Base-by-base conservation (phyloP, 1,140 invertebrate genomes). In the Drosophila athabasca region DNA sequence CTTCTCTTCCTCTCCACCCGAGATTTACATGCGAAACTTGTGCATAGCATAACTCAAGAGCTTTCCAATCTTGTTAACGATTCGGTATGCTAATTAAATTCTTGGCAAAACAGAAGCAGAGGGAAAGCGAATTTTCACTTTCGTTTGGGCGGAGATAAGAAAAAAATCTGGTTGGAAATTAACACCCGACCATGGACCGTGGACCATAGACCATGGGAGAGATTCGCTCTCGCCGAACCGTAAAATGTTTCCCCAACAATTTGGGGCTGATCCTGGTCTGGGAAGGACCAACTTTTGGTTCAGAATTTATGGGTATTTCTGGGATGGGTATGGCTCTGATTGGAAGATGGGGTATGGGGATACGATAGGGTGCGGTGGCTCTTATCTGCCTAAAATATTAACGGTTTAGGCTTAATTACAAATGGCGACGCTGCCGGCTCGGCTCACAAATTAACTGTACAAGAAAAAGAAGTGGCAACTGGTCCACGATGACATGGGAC, bases 341-440 rank as follows among this genome's bases (percentile, higher is more conserved):
- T 39, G 31, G 31, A 9, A 8, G 3, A 39, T 13, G 62, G 43
- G 58, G 45, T 26, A 39, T 39, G 31, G 31, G 58, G 45, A 8
- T 44, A 31, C 75, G 75, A 2, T 26, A 17, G 55, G 45, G 60
- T 52, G 55, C 68, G 58, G 60, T 58, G 53, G 58, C 62, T 79
- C 75, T 88, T 87, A 87, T 87, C 82, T 88, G 72, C 64, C 83
- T 87, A 53, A 88, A 82, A 88, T 87, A 87, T 88, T 82, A 87
- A 87, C 82, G 83, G 75, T 87, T 87, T 88, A 88, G 81, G 79
- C 82, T 87, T 87, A 87, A 87, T 87, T 87, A 67, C 82, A 87
- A 87, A 87, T 83, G 82, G 82, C 79, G 83, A 70, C 82, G 82
- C 29, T 74, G 60, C 54, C 58, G 35, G 61, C 55, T 39, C 46